Evolutionary conservation across 2,888 invertebrate species (phyloP), one percentile per base, ranked within the genome.

Genomic region (Geotrupes spiniger): DNA sequence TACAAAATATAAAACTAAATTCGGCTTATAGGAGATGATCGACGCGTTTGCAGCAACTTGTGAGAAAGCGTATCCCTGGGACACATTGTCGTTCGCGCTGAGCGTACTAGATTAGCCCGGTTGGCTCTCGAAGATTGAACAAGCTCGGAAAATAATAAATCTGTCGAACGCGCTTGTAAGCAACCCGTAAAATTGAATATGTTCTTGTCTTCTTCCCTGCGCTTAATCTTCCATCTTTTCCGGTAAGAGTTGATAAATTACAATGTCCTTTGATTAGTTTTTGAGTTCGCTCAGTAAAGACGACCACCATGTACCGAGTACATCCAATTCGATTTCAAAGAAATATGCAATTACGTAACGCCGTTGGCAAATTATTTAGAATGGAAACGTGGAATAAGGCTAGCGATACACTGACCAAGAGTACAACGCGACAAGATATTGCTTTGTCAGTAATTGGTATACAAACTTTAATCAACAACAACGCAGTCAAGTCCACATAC

Each of bases 131-230:
- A 59, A 59, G 59, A 62, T 61, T 61, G 59, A 59, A 59, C 59
- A 58, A 56, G 56, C 61, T 59, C 58, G 38, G 54, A 59, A 62
- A 60, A 60, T 59, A 61, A 61, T 61, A 61, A 60, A 62, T 62
- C 60, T 60, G 55, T 58, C 52, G 55, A 58, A 52, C 61, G 51
- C 57, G 53, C 54, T 51, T 57, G 58, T 60, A 62, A 62, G 62
- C 61, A 59, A 60, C 57, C 60, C 62, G 59, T 60, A 61, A 61
- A 62, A 62, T 61, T 62, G 60, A 62, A 62, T 60, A 61, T 56
- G 57, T 56, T 58, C 57, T 21, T 21, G 21, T 21, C 21, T 21
- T 21, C n/a, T n/a, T n/a, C 21, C 3, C 4, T 4, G 21, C 6
- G 4, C 3, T 21, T 21, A 21, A 21, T 21, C 6, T 21, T 21